Evolutionary conservation across 1,140 invertebrate genomes (phyloP).

Genomic region (Aphis craccivora): DNA sequence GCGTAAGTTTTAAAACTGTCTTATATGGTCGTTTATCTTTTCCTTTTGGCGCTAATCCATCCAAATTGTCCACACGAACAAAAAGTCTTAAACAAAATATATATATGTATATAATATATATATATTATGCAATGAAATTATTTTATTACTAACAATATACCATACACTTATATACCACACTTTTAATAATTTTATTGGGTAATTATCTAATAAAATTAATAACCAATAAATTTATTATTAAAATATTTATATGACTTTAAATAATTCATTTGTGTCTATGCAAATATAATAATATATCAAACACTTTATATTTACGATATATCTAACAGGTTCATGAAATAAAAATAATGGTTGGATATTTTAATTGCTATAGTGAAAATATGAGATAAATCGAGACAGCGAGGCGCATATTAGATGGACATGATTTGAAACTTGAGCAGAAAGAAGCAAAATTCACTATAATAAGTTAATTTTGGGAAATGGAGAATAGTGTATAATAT

Average conservation of each 20-base stretch:
- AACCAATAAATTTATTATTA: not conserved
- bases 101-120: too few relatives aligned
- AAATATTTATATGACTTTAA: too few relatives aligned
- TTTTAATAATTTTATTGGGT: not conserved
- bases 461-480: not conserved
- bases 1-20: slow-evolving; percentile 60
- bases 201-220: not conserved
- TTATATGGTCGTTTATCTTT: slow-evolving; percentile 59
- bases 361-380: not conserved
- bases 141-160: too few relatives aligned
- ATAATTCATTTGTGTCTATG: too few relatives aligned
- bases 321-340: not conserved
- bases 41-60: slow-evolving; percentile 61
- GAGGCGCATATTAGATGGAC: too few relatives aligned
- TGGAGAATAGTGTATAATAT: not conserved
- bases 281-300: not conserved
- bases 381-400: too few relatives aligned
- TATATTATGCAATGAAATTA: too few relatives aligned
- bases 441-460: not conserved
- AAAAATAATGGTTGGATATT: not conserved
- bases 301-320: not conserved
- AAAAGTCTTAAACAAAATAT: slow-evolving; percentile 59
- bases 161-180: not conserved
- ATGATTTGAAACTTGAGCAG: not conserved
- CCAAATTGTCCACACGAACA: slow-evolving; percentile 60